A percentile compares a stretch with the other conserved stretches of the same genome.
Conservation (phyloP, 1,140 invertebrate genomes). For the Brachionus calyciflorus region DNA sequence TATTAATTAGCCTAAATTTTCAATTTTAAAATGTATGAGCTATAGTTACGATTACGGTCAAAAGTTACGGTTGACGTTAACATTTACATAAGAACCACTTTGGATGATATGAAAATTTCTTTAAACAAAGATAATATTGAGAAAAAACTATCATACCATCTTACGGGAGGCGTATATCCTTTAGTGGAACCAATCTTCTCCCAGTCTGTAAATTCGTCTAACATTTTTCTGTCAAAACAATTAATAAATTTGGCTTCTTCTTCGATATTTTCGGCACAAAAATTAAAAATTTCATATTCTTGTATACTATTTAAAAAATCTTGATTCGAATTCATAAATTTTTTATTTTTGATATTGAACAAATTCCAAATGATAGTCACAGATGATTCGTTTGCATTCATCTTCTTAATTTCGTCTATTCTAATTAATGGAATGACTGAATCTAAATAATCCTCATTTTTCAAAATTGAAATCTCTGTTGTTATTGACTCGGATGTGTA, state of each 20-base stretch:
- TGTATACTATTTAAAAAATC: not conserved
- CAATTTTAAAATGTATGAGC: too few relatives aligned
- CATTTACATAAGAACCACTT: too few relatives aligned
- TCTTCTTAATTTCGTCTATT: not conserved
- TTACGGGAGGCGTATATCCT: not conserved
- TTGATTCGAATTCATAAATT: not conserved
- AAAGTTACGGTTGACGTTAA: too few relatives aligned
- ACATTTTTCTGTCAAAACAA: not conserved
- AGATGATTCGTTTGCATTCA: not conserved
- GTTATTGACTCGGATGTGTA: not conserved
- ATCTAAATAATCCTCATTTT: not conserved
- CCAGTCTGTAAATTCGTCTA: not conserved
- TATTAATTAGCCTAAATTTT: too few relatives aligned
- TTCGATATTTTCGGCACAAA: not conserved
- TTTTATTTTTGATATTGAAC: not conserved
- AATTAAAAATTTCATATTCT: not conserved
- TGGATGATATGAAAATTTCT: too few relatives aligned
- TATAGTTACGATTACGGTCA: too few relatives aligned
- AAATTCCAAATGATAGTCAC: constrained; percentile 30
- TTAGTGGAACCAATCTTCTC: constrained; percentile 4
- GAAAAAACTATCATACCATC: too few relatives aligned
- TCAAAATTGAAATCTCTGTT: not conserved
- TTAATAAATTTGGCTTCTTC: not conserved
- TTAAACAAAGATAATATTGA: too few relatives aligned
- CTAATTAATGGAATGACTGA: not conserved